Percentiles rank a stretch among this genome's conserved stretches.
phyloP scores from a whole-genome alignment of 2,888 invertebrate species.

The Heteromyza rotundicornis region DNA sequence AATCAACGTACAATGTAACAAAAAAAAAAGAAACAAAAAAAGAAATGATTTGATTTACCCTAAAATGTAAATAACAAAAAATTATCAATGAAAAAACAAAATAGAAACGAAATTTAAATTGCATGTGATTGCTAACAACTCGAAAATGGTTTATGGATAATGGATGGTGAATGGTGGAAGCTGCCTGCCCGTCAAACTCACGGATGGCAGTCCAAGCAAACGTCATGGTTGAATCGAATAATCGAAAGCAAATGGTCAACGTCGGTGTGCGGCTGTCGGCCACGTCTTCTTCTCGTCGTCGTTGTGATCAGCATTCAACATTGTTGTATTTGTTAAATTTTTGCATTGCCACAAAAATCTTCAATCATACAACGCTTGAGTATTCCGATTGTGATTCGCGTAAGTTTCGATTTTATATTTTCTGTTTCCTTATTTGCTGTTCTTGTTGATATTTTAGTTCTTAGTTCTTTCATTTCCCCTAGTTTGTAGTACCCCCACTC shows the following conservation, averaged over 20 bases:
- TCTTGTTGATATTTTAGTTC: conserved; percentile 10
- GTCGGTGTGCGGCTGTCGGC: no score
- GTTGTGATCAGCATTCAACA: conserved; percentile 21
- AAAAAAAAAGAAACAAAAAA: no score
- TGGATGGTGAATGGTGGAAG: not conserved
- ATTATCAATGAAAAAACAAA: not conserved
- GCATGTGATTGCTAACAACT: not conserved
- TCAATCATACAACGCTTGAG: not conserved
- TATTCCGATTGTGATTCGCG: conserved; percentile 46
- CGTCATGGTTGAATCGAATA: no score
- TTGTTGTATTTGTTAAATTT: conserved; percentile 3
- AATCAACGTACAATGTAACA: no score
- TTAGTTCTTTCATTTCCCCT: no score
- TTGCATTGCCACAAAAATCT: not conserved
- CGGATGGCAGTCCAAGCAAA: no score
- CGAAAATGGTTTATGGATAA: not conserved
- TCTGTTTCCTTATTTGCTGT: conserved; percentile 23
- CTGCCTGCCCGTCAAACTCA: not conserved
- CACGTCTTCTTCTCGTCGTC: conserved; percentile 23
- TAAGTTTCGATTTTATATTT: conserved; percentile 44
- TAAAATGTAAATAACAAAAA: not conserved
- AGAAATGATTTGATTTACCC: not conserved
- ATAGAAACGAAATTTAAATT: not conserved
- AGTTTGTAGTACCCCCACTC: not conserved
- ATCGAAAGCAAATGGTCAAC: no score